Conservation (phyloP, 1,140 invertebrate genomes). For the Plectrocnemia conspersa region DNA sequence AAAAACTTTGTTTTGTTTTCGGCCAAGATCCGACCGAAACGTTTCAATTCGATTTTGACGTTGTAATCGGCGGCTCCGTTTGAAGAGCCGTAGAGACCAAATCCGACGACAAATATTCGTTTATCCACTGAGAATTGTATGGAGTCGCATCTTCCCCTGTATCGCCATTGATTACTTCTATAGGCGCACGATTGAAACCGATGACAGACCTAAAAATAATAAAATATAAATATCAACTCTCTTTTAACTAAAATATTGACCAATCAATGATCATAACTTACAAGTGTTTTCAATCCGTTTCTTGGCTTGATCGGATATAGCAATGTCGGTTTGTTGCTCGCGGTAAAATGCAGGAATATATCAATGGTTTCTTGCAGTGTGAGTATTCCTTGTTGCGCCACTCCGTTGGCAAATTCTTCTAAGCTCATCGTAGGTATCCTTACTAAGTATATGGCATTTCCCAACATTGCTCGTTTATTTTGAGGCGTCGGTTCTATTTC, state of each 20-base stretch:
- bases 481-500: slow-evolving; percentile 70
- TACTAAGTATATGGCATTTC: slow-evolving; percentile 76
- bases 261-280: slow-evolving; percentile 44
- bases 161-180: slow-evolving; percentile 92
- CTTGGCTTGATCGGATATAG: slow-evolving; percentile 76
- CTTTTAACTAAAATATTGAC: neutral
- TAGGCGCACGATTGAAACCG: slow-evolving; percentile 95
- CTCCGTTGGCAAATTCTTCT: slow-evolving; percentile 87
- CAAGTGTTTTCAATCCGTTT: slow-evolving; percentile 82
- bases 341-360: slow-evolving; percentile 86
- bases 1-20: slow-evolving; percentile 90
- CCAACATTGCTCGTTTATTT: slow-evolving; percentile 69
- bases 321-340: slow-evolving; percentile 74
- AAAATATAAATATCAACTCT: neutral
- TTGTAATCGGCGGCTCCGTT: slow-evolving; percentile 87
- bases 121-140: slow-evolving; percentile 92
- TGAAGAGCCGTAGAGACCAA: slow-evolving; percentile 87
- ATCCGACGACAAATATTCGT: slow-evolving; percentile 87
- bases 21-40: slow-evolving; percentile 76
- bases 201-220: slow-evolving; percentile 58
- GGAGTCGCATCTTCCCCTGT: slow-evolving; percentile 84
- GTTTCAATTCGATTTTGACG: slow-evolving; percentile 85
- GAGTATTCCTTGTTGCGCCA: slow-evolving; percentile 81
- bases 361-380: slow-evolving; percentile 87
- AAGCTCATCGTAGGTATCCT: slow-evolving; percentile 86